Base-by-base conservation (phyloP, 2,888 invertebrate species). In the Lutraria lutraria region DNA sequence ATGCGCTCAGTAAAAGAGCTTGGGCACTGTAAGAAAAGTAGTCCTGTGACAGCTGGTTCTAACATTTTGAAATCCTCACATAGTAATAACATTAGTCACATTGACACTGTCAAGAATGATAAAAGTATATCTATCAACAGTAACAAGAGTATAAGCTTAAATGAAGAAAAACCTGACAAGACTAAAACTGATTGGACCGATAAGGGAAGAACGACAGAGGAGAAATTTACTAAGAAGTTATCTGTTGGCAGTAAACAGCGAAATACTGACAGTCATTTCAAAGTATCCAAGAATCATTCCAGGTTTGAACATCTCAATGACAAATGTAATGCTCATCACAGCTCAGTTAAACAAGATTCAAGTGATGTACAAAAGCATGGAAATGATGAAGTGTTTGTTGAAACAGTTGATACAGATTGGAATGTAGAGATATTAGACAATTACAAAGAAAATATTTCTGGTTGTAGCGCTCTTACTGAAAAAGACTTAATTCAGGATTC, bases 1-100 rank as follows among this genome's bases (percentile, higher is more conserved):
- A 83, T 76, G 72, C 82, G 76, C 21, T 87, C 87, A 12, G 83
- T 87, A 19, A 87, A 72, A 79, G 83, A 83, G 21, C 68, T 87
- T 19, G 83, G 87, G n/a, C 81, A 34, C 4, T 13, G 31, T 3
- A 31, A n/a, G 68, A 85, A 56, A 56, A 29, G n/a, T 19, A 56
- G 31, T 85, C 34, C 72, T 72, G 72, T 15, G 19, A 4, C n/a
- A 52, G n/a, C 63, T 68, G 63, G 8, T 25, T 68, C 63, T 25
- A 68, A 25, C 21, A 68, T n/a, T 25, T 25, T 8, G 25, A 68
- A 68, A 25, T 68, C 63, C n/a, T 25, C 63, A 8, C 25, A 68
- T 13, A 8, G 63, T 68, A n/a, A 15, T 21, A 63, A 63, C 21
- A 2, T 25, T 19, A n/a, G n/a, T n/a, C 63, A 4, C 0, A 10